phyloP scores from a whole-genome alignment of 1,140 invertebrate species.

The Solenopsis invicta region DNA sequence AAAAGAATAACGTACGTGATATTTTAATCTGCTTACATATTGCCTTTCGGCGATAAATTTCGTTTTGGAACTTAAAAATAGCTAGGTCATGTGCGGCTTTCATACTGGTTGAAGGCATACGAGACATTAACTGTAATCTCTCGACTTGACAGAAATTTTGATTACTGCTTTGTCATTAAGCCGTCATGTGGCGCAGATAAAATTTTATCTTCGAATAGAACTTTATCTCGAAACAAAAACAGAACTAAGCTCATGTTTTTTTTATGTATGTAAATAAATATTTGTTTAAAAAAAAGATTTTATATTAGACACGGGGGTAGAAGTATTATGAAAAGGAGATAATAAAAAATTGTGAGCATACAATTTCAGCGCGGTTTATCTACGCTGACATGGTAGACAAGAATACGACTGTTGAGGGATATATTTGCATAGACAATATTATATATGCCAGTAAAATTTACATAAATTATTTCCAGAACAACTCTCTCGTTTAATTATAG shows the following conservation, averaged over 20 bases:
- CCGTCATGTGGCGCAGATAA: too few species aligned
- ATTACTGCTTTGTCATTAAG: too few species aligned
- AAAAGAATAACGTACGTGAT: too few species aligned
- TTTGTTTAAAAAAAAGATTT: neutral
- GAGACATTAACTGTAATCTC: too few species aligned
- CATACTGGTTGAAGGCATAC: too few species aligned
- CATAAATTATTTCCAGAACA: neutral
- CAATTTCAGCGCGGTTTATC: neutral
- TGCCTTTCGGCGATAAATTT: too few species aligned
- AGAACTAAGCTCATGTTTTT: too few species aligned
- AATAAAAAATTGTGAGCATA: neutral
- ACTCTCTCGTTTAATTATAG: conserved; percentile 4
- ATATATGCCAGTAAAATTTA: neutral
- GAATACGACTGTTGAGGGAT: neutral
- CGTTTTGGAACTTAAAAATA: too few species aligned
- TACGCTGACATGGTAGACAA: neutral
- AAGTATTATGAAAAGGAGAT: neutral
- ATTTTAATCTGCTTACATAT: too few species aligned
- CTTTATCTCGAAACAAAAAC: neutral
- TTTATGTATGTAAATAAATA: neutral
- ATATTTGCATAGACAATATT: neutral
- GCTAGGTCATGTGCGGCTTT: too few species aligned
- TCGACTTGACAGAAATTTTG: too few species aligned
- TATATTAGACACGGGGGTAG: neutral
- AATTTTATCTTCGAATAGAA: neutral